These are phyloP conservation scores for Siniperca obscura DNA, from an alignment of 2,797 vertebrate genomes.

Conservation along the genomic window DNA sequence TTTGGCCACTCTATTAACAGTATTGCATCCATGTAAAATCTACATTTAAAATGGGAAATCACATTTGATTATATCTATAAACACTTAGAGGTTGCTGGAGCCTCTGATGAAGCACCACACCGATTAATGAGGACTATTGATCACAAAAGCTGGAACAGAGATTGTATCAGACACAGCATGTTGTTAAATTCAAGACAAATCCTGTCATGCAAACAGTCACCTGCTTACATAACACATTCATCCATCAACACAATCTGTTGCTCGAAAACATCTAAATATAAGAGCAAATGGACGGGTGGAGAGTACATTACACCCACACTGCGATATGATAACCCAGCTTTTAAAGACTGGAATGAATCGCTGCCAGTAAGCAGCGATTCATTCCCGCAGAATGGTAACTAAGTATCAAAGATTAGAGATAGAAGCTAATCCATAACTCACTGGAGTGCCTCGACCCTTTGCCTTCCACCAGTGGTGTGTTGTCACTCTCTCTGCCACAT, in stretches of 20 bases:
- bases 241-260: slow-evolving; percentile 45
- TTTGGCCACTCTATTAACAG: background rate
- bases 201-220: slow-evolving; percentile 28
- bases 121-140: slow-evolving; percentile 6
- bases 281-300: slow-evolving; percentile 41
- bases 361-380: slow-evolving; percentile 45
- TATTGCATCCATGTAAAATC: background rate
- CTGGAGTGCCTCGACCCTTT: slow-evolving; percentile 88
- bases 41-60: slow-evolving; percentile 1
- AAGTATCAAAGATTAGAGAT: slow-evolving; percentile 40
- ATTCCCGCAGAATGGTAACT: slow-evolving; percentile 33
- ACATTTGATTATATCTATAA: background rate
- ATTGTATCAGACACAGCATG: slow-evolving; percentile 12
- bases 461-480: slow-evolving; percentile 84
- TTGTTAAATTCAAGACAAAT: slow-evolving; percentile 39
- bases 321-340: slow-evolving; percentile 37
- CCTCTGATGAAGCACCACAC: slow-evolving; percentile 18
- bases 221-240: slow-evolving; percentile 56
- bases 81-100: background rate
- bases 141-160: slow-evolving; percentile 1
- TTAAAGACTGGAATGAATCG: slow-evolving; percentile 55
- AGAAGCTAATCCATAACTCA: slow-evolving; percentile 67
- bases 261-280: slow-evolving; percentile 63
- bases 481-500: slow-evolving; percentile 84
- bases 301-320: slow-evolving; percentile 60